phyloP scores from a whole-genome alignment of 2,797 vertebrate genomes.

The Xenentodon cancila region DNA sequence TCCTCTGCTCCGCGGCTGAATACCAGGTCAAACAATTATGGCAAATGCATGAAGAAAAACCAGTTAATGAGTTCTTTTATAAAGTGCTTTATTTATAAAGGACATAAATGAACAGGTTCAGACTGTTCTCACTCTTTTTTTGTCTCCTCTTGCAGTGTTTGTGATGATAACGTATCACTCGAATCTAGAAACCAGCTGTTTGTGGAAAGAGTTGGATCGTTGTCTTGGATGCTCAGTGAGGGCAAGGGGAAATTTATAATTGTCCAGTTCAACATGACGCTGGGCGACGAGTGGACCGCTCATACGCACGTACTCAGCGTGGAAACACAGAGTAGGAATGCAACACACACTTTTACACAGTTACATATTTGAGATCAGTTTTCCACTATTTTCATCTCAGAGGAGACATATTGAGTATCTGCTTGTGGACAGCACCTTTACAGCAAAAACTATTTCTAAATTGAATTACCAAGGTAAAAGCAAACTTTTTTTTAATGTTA shows the following conservation, averaged over 20 bases:
- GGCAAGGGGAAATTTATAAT: fast-evolving
- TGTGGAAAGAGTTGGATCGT: constrained; percentile 9
- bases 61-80: too few species aligned
- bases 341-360: neutral
- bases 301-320: neutral
- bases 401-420: neutral
- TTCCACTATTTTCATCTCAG: neutral
- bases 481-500: too few species aligned
- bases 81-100: neutral
- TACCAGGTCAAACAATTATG: too few species aligned
- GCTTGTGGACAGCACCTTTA: too few species aligned
- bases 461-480: too few species aligned
- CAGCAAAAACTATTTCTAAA: too few species aligned
- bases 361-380: neutral
- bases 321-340: constrained; percentile 29
- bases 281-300: constrained; percentile 8
- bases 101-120: neutral
- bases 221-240: neutral
- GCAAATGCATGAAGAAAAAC: too few species aligned
- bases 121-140: neutral
- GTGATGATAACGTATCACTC: fast-evolving
- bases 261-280: constrained; percentile 42
- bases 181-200: neutral
- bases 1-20: too few species aligned
- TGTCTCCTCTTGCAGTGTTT: constrained; percentile 46